Evolutionary conservation across 2,888 invertebrate genomes (phyloP).

Genomic region (Capitulum mitella): DNA sequence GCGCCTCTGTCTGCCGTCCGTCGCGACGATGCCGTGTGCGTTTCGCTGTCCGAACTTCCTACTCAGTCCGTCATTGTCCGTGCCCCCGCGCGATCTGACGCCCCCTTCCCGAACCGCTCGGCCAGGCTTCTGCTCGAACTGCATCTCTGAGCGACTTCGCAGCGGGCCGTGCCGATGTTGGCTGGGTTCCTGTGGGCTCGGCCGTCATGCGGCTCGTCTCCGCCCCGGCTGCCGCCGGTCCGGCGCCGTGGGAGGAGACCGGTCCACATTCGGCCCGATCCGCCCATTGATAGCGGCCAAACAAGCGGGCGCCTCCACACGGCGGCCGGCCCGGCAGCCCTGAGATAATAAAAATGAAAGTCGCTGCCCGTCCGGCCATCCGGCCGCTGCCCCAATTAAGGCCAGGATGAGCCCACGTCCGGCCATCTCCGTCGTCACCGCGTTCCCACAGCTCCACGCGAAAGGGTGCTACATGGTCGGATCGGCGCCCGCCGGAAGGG

Average conservation of each 20-base stretch:
- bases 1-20: too few relatives aligned
- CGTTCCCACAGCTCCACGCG: not conserved
- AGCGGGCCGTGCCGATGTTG: too few relatives aligned
- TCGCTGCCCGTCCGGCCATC: not conserved
- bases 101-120: too few relatives aligned
- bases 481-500: not conserved
- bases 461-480: not conserved
- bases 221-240: not conserved
- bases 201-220: not conserved
- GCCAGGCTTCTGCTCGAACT: too few relatives aligned
- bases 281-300: not conserved
- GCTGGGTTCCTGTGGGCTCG: too few relatives aligned
- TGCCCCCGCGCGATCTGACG: too few relatives aligned
- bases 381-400: not conserved
- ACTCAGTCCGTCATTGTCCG: too few relatives aligned
- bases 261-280: slow-evolving; percentile 2
- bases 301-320: not conserved
- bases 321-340: not conserved
- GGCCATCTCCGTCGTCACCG: not conserved
- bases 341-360: slow-evolving; percentile 12
- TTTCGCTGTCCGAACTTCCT: too few relatives aligned
- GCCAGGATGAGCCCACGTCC: not conserved
- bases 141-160: too few relatives aligned
- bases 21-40: too few relatives aligned
- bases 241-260: not conserved